These are phyloP conservation scores for Amniataba percoides DNA, from an alignment of 2,797 vertebrate species.

Conservation along the genomic window DNA sequence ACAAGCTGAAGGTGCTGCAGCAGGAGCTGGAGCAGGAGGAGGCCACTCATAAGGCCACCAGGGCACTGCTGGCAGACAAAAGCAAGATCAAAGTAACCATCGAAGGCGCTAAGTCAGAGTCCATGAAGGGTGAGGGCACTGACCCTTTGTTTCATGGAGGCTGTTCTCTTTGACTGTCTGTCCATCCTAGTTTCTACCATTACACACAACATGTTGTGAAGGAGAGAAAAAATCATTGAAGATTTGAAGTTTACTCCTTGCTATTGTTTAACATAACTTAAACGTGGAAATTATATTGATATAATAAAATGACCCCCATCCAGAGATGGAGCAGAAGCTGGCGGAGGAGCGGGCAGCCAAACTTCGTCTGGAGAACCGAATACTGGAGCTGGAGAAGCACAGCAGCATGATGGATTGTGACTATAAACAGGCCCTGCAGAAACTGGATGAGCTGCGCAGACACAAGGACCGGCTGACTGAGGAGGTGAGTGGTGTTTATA, in stretches of 20 bases:
- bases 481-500: conserved; percentile 85
- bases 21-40: conserved; percentile 97
- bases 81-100: conserved; percentile 98
- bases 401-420: conserved; percentile 98
- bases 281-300: background rate
- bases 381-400: conserved; percentile 95
- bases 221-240: background rate
- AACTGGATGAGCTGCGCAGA: conserved; percentile 92
- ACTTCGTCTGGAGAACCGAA: conserved; percentile 93
- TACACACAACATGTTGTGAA: background rate
- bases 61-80: conserved; percentile 94
- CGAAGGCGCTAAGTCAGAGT: conserved; percentile 97
- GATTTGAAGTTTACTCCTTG: background rate
- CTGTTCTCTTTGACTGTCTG: background rate
- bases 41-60: conserved; percentile 94
- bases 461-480: conserved; percentile 94
- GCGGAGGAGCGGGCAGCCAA: conserved; percentile 93
- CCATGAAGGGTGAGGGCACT: conserved; percentile 91
- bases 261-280: background rate
- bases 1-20: conserved; percentile 96
- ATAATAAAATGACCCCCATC: background rate
- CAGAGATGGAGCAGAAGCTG: conserved; percentile 97
- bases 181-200: background rate
- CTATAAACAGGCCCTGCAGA: conserved; percentile 97
- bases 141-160: background rate